Conservation (phyloP, 2,888 invertebrate species). For the Orthonychiurus folsomi region DNA sequence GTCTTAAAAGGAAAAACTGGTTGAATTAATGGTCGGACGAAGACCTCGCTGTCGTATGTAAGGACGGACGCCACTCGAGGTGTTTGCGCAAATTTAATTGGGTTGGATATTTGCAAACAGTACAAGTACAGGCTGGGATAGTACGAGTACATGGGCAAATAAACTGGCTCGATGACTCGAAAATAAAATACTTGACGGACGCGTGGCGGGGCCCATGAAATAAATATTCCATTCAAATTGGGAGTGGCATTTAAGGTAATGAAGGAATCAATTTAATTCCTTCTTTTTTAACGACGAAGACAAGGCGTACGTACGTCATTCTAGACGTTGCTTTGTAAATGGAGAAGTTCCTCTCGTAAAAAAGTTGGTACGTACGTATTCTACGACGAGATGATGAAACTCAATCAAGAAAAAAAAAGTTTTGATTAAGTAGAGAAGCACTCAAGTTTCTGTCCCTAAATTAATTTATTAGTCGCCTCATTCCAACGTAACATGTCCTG, state of each 20-base stretch:
- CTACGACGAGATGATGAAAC: constrained; percentile 16
- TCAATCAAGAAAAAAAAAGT: constrained; percentile 12
- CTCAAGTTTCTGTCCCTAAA: neutral
- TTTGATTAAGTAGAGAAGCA: constrained; percentile 20
- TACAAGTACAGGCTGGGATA: too few species aligned
- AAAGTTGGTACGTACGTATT: too few species aligned
- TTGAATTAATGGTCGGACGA: neutral
- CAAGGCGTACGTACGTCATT: neutral
- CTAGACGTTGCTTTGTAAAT: neutral
- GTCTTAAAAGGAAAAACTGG: neutral
- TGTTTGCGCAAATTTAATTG: neutral
- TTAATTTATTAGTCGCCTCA: neutral
- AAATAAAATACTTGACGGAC: too few species aligned
- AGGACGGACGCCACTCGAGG: neutral
- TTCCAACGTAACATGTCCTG: too few species aligned
- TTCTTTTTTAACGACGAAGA: neutral
- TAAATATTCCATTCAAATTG: neutral
- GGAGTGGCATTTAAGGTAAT: neutral
- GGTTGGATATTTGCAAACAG: neutral
- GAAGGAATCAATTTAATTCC: neutral
- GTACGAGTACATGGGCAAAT: too few species aligned
- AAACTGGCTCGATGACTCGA: too few species aligned
- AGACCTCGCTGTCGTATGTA: neutral
- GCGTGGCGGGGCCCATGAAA: too few species aligned
- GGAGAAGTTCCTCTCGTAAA: neutral